Evolutionary conservation across 2,113 vertebrate species (phyloP).

Genomic region (Carassius auratus): DNA sequence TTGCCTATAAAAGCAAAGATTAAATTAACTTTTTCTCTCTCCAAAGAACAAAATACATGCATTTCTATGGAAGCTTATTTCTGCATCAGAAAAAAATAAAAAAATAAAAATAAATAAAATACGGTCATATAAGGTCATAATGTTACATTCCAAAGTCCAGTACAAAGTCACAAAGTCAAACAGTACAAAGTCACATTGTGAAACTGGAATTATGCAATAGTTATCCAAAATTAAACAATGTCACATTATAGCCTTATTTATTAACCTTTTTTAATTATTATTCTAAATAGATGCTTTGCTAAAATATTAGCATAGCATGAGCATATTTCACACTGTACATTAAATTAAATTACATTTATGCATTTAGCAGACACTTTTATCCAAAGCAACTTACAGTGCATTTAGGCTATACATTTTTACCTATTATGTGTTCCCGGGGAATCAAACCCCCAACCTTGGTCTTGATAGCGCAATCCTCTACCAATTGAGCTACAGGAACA

Average conservation of each 20-base stretch:
- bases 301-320: not conserved
- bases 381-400: too few species aligned
- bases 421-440: too few species aligned
- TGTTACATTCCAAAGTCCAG: not conserved
- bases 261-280: too few species aligned
- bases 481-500: too few species aligned
- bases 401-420: too few species aligned
- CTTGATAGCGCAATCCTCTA: too few species aligned
- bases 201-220: not conserved
- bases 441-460: too few species aligned
- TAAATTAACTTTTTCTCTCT: not conserved
- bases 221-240: too few species aligned
- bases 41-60: not conserved
- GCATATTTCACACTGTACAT: not conserved
- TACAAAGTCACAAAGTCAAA: not conserved
- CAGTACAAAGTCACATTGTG: not conserved
- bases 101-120: too few species aligned
- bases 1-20: too few species aligned
- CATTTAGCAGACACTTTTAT: too few species aligned
- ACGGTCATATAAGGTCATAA: not conserved
- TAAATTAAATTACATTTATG: too few species aligned
- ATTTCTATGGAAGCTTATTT: not conserved
- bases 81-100: not conserved
- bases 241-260: conserved; percentile 12
- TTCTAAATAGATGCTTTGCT: not conserved